Evolutionary conservation across 2,888 invertebrate species (phyloP).

Genomic region (Orthosia gracilis): DNA sequence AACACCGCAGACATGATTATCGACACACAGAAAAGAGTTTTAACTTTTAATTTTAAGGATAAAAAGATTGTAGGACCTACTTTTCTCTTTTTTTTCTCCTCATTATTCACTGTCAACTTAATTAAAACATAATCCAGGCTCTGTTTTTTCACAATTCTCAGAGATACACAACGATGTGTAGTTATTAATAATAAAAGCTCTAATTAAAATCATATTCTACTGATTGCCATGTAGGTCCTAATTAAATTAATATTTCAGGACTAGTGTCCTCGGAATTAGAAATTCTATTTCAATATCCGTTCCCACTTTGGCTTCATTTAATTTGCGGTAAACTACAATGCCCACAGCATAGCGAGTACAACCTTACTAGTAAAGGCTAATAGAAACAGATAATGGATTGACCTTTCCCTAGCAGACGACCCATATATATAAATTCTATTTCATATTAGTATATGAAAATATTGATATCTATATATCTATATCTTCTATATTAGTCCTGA

Average conservation of each 20-base stretch:
- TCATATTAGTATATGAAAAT: too few species aligned
- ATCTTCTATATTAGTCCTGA: too few species aligned
- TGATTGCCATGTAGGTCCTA: too few species aligned
- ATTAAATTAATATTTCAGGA: neutral
- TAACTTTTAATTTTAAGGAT: too few species aligned
- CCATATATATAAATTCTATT: too few species aligned
- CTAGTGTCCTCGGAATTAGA: neutral
- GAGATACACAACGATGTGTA: neutral
- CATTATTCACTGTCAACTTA: neutral
- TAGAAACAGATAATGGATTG: neutral
- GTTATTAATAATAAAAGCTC: neutral
- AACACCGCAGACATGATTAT: too few species aligned
- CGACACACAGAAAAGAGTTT: too few species aligned
- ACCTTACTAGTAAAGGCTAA: neutral
- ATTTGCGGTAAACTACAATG: neutral
- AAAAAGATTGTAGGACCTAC: too few species aligned
- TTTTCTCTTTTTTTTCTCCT: too few species aligned
- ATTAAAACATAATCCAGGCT: neutral
- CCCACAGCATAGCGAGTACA: neutral
- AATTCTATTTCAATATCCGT: constrained; percentile 4
- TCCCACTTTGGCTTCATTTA: neutral
- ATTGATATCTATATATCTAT: too few species aligned
- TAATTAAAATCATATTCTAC: too few species aligned
- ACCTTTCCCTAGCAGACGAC: too few species aligned
- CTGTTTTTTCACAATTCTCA: neutral